Conservation (phyloP, 2,888 invertebrate genomes). For the Eupithecia pulchellata region DNA sequence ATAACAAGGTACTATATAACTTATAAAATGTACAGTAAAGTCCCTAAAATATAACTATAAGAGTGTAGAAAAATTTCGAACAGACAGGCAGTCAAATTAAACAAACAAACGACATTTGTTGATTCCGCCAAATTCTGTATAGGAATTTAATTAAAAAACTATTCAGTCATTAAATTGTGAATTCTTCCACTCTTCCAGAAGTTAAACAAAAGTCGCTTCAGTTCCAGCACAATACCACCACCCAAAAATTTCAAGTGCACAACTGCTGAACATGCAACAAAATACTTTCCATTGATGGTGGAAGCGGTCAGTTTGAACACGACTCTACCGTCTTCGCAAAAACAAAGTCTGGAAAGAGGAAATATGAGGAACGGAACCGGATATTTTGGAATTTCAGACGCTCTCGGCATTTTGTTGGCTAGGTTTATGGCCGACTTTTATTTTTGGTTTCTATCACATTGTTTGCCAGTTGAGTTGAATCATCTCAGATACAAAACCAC, state of each 20-base stretch:
- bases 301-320: constrained; percentile 67
- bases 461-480: neutral
- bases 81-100: neutral
- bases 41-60: too few relatives aligned
- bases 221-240: constrained; percentile 41
- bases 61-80: neutral
- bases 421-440: neutral
- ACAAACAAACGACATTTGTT: neutral
- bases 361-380: constrained; percentile 49
- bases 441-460: neutral
- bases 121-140: neutral
- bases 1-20: too few relatives aligned
- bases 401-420: constrained; percentile 15
- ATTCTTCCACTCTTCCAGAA: neutral
- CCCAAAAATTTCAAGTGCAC: constrained; percentile 59
- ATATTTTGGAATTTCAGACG: constrained; percentile 24
- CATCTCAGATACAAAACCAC: too few relatives aligned
- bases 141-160: neutral
- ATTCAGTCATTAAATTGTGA: neutral
- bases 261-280: constrained; percentile 67
- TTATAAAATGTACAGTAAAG: too few relatives aligned
- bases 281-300: constrained; percentile 65
- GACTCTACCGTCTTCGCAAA: constrained; percentile 53
- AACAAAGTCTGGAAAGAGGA: constrained; percentile 53
- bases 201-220: constrained; percentile 25